Percentiles rank a stretch among this genome's conserved stretches.
Conservation (phyloP, 2,113 vertebrate species). For the Mesitornis unicolor region DNA sequence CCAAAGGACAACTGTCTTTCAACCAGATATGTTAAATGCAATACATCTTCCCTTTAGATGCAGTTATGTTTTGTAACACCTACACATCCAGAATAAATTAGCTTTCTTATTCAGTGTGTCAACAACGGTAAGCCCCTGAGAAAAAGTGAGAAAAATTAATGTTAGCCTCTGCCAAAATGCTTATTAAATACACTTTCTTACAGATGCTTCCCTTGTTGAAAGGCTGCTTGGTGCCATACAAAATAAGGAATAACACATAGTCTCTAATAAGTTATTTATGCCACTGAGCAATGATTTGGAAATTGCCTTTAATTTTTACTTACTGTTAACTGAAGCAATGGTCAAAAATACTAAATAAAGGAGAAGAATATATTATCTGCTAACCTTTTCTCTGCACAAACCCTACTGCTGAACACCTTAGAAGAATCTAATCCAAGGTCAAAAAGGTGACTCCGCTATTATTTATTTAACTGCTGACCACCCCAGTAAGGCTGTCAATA, state of each 20-base stretch:
- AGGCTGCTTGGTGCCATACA: neutral
- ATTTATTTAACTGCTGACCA: neutral
- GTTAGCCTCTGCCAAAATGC: slow-evolving; percentile 26
- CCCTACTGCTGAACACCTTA: neutral
- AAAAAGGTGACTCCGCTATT: neutral
- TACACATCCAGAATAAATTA: slow-evolving; percentile 70
- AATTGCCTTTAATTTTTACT: neutral
- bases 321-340: neutral
- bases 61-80: slow-evolving; percentile 47
- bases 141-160: slow-evolving; percentile 40
- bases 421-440: neutral
- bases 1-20: slow-evolving; percentile 60
- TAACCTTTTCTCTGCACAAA: neutral
- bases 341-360: neutral
- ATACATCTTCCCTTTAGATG: slow-evolving; percentile 51
- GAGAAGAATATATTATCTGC: neutral
- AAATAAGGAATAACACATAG: neutral
- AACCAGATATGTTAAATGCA: slow-evolving; percentile 59
- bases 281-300: neutral
- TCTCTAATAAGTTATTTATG: neutral
- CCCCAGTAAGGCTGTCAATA: neutral
- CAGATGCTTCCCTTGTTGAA: neutral
- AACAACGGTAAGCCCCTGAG: slow-evolving; percentile 40
- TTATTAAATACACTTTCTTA: slow-evolving; percentile 34
- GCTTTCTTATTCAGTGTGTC: slow-evolving; percentile 52